Base-by-base conservation (phyloP, 2,797 vertebrate genomes). In the Pangasius larnaudii region DNA sequence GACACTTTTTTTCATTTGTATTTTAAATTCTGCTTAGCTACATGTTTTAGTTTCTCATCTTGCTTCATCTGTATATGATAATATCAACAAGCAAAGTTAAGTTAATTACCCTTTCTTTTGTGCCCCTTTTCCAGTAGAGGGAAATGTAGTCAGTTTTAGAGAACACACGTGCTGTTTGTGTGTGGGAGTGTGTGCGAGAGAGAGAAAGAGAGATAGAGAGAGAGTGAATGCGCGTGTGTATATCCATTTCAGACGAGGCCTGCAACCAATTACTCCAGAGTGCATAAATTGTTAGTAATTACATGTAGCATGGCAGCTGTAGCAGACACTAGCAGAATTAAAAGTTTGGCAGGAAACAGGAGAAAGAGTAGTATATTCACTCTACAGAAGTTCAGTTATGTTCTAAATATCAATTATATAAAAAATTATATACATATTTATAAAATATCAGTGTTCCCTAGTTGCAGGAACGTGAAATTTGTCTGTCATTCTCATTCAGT, bases 231-330 rank as follows among this genome's bases (percentile, higher is more conserved):
- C 33, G 80, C 5, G 27, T 93, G 92, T 87, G 75, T 90, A 88
- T 90, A 91, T 93, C 85, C 67, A 33, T 94, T 95, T 95, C 93
- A 93, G 92, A 92, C 92, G 89, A 93, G 92, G 92, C 94, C 95
- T 96, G 95, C 89, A 93, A 92, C 93, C 95, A 94, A 95, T 96
- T 96, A 96, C 91, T 92, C 90, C 59, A 71, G 85, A 86, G 89
- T 89, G 91, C 91, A 93, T 95, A 95, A 94, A 95, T 93, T 90
- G 90, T 90, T 94, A 92, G 94, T 95, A 96, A 96, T 95, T 95
- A 94, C 93, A 95, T 91, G 93, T 93, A 94, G 74, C 93, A 85
- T 93, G 90, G 86, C 93, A 90, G 93, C 93, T 93, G 94, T 92
- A 84, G 92, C 93, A 92, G 94, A 93, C 83, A 86, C 89, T 91